Evolutionary conservation across 2,888 invertebrate genomes (phyloP).

Genomic region (Drosophila fungiperda): DNA sequence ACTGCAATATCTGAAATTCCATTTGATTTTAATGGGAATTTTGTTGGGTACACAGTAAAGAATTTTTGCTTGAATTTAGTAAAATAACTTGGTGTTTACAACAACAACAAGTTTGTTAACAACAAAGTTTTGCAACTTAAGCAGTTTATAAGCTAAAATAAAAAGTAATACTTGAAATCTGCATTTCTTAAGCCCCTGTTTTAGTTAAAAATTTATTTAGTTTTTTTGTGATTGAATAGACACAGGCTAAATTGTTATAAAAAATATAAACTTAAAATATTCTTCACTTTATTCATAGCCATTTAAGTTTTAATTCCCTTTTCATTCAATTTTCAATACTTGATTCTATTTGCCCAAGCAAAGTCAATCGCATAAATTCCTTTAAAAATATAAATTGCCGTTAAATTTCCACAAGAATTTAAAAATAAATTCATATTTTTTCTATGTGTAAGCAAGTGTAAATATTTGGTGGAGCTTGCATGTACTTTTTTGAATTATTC

Average conservation of each 20-base stretch:
- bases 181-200: not conserved
- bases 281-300: not conserved
- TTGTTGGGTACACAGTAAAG: constrained; percentile 37
- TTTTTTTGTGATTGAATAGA: not conserved
- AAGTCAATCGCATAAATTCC: no score
- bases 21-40: constrained; percentile 71
- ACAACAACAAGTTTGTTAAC: not conserved
- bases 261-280: no score
- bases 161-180: not conserved
- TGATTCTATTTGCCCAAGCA: no score
- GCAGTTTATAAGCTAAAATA: not conserved
- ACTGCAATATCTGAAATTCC: constrained; percentile 58
- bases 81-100: not conserved
- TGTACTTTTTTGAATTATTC: constrained; percentile 15
- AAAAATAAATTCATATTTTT: not conserved
- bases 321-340: not conserved
- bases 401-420: not conserved
- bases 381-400: not conserved
- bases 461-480: constrained; percentile 45
- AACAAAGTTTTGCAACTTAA: not conserved
- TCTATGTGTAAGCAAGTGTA: not conserved
- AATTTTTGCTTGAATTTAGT: not conserved
- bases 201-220: not conserved
- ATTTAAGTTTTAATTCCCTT: not conserved
- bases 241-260: no score